Evolutionary conservation across 2,113 vertebrate species (phyloP).

Genomic region (Salvelinus alpinus): DNA sequence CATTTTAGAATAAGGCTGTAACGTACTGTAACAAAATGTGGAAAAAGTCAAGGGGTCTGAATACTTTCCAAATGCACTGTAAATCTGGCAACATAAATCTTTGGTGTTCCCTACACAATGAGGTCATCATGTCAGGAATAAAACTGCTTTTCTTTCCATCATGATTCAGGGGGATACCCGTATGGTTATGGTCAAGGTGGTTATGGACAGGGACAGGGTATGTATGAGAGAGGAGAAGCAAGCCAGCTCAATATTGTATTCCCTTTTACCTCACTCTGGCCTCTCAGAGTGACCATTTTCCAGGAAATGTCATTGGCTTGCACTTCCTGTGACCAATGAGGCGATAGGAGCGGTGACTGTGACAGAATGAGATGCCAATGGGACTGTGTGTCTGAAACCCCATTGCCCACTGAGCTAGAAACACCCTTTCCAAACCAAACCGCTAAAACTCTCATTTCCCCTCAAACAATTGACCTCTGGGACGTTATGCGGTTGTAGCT

Average conservation of each 20-base stretch:
- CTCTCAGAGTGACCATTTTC: slow-evolving; percentile 58
- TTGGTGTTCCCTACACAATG: background rate
- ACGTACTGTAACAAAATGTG: too few relatives aligned
- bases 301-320: slow-evolving; percentile 52
- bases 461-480: too few relatives aligned
- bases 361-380: too few relatives aligned
- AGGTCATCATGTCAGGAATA: slow-evolving; percentile 34
- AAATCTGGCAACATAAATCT: background rate
- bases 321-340: slow-evolving; percentile 53
- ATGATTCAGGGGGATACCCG: slow-evolving; percentile 55
- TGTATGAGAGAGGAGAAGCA: slow-evolving; percentile 39
- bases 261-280: background rate
- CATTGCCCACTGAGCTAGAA: too few relatives aligned
- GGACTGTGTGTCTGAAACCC: too few relatives aligned
- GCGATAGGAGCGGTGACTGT: slow-evolving; percentile 39
- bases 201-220: slow-evolving; percentile 54
- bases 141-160: slow-evolving; percentile 48
- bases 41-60: too few relatives aligned
- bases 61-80: too few relatives aligned
- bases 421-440: too few relatives aligned
- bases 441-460: too few relatives aligned
- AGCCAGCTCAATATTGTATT: background rate
- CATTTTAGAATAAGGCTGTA: too few relatives aligned
- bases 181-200: slow-evolving; percentile 45
- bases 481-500: too few relatives aligned